Percentiles rank a stretch among this genome's conserved stretches.
These are phyloP conservation scores for Lophius piscatorius DNA, from an alignment of 2,113 vertebrate species.

Conservation along the genomic window DNA sequence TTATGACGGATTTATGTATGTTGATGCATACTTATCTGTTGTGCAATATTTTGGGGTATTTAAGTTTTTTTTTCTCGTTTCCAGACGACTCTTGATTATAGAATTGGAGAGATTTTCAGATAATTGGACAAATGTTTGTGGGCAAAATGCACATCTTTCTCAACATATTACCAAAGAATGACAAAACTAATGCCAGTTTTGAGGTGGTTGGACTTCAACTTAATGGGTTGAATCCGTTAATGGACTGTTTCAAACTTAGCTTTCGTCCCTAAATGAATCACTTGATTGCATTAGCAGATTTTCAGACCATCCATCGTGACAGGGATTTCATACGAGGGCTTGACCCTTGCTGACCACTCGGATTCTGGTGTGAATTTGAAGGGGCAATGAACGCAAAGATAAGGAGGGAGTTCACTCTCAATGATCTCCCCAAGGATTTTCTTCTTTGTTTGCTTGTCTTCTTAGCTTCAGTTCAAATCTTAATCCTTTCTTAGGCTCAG, in stretches of 20 bases:
- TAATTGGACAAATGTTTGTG: no score
- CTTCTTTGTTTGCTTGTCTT: constrained; percentile 40
- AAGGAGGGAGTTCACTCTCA: constrained; percentile 4
- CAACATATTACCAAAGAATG: no score
- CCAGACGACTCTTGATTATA: no score
- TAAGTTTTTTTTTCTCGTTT: no score
- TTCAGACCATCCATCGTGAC: constrained; percentile 26
- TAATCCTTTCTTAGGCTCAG: constrained; percentile 31
- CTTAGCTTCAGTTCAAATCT: constrained; percentile 1
- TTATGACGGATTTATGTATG: no score
- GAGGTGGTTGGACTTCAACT: neutral
- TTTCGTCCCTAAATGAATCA: constrained; percentile 21
- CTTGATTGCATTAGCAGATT: constrained; percentile 18
- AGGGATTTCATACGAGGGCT: constrained; percentile 22
- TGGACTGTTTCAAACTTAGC: neutral
- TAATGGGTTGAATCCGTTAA: constrained; percentile 9
- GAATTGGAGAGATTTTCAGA: no score
- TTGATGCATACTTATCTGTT: no score
- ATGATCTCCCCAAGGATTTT: constrained; percentile 15
- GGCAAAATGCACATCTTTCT: no score
- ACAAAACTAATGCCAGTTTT: neutral
- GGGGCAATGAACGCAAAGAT: constrained; percentile 7
- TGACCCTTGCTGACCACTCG: constrained; percentile 22
- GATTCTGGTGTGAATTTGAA: constrained; percentile 26
- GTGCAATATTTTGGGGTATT: no score